A percentile compares a stretch with the other conserved stretches of the same genome.
Conservation (phyloP, 2,888 invertebrate genomes). For the Leptopterna dolabrata region DNA sequence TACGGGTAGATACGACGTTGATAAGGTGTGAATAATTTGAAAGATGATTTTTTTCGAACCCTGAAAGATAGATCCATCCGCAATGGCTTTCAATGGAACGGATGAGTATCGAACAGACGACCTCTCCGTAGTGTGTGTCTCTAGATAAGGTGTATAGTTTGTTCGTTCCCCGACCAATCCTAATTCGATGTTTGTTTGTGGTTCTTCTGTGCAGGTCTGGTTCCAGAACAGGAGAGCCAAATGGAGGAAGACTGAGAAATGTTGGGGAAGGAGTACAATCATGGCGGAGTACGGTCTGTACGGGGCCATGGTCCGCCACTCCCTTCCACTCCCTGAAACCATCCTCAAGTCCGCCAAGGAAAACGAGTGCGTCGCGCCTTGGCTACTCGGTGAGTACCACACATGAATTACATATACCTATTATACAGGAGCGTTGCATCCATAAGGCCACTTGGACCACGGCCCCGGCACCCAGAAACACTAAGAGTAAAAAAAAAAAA, state of each 20-base stretch:
- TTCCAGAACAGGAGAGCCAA: constrained; percentile 98
- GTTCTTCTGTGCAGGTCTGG: constrained; percentile 85
- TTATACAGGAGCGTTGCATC: no score
- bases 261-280: constrained; percentile 98
- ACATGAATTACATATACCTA: not conserved
- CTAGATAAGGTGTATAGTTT: no score
- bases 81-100: no score
- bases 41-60: no score
- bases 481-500: not conserved
- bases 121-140: no score
- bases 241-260: constrained; percentile 99
- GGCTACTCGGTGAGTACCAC: constrained; percentile 91
- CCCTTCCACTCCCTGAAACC: constrained; percentile 96
- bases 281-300: constrained; percentile 99
- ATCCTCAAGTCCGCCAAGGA: constrained; percentile 98
- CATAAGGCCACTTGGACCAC: no score
- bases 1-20: no score
- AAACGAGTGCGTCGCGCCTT: constrained; percentile 96
- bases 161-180: no score
- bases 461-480: no score
- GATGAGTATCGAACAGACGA: no score
- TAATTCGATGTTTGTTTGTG: not conserved
- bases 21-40: no score
- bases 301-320: constrained; percentile 99
- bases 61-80: no score